Evolutionary conservation across 2,888 invertebrate species (phyloP), one percentile per base, ranked within the genome.

Genomic region (Aethes cnicana): DNA sequence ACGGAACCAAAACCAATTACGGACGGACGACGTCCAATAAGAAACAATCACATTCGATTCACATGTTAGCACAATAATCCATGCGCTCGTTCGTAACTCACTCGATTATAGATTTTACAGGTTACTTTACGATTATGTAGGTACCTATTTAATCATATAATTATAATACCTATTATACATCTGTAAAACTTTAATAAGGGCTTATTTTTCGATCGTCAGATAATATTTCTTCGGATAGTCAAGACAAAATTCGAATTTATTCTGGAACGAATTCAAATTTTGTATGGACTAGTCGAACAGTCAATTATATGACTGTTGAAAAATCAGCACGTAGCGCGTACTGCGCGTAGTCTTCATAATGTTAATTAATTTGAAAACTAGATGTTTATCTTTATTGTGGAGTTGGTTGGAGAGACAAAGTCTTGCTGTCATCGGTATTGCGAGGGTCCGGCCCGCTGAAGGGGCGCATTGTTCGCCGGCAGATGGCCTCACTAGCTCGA

Each of bases 391-490:
- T 41, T 28, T 37, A 39, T 41, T 16, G 16, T 32, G 14, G 39
- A 44, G 36, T 36, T 30, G 49, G 43, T 43, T 25, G 28, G 65
- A 64, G 73, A 68, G 68, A 69, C 63, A 69, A 70, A 69, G 60
- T 64, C 23, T 11, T 64, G 63, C 61, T 69, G 65, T 66, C 66
- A 66, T 70, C 65, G 64, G 83, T 87, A 85, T 86, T 85, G 81
- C 81, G 83, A 84, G 87, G 85, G 81, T 78, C 72, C 74, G 72
- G 75, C 5, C 12, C 16, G 39, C 26, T n/a, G n/a, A 17, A 77
- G 84, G 86, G 84, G 78, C 72, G 74, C 66, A 79, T 84, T 86
- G 85, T 87, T 84, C 84, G 78, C 84, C 86, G 75, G 86, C 88
- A 89, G 88, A 87, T 88, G 88, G 83, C 83, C 72, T 68, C 59